phyloP scores from a whole-genome alignment of 1,140 invertebrate genomes.

The Meloidogyne chitwoodi region DNA sequence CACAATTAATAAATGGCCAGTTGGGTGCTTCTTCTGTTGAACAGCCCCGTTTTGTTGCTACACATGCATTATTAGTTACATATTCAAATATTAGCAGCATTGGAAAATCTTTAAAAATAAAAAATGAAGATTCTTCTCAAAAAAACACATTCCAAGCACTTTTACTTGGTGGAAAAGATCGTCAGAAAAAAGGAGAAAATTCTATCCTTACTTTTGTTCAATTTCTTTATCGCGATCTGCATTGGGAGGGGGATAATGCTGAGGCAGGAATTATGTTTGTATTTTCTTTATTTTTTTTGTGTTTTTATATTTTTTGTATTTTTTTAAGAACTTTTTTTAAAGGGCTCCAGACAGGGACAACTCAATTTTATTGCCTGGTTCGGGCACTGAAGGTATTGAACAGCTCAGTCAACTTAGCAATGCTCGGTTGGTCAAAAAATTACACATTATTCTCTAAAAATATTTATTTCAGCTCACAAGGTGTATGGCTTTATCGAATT shows the following conservation, averaged over 20 bases:
- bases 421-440: conserved; percentile 24
- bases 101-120: not conserved
- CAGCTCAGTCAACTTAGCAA: conserved; percentile 56
- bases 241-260: conserved; percentile 49
- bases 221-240: conserved; percentile 53
- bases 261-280: conserved; percentile 48
- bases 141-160: conserved; percentile 56
- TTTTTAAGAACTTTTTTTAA: conserved; percentile 18
- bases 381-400: conserved; percentile 54
- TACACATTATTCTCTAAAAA: not conserved
- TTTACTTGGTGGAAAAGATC: conserved; percentile 47
- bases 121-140: not conserved
- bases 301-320: not conserved
- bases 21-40: not conserved
- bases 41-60: conserved; percentile 12
- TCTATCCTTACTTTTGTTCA: conserved; percentile 44
- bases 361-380: conserved; percentile 55
- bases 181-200: conserved; percentile 18
- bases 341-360: conserved; percentile 51
- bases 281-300: not conserved
- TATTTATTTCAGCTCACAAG: conserved; percentile 34
- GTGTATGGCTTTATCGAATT: conserved; percentile 56
- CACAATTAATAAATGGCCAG: conserved; percentile 43
- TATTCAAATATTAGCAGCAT: conserved; percentile 22
- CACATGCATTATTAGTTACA: conserved; percentile 19